Base-by-base conservation (phyloP, 2,888 invertebrate species). In the Ectropis crepuscularia region DNA sequence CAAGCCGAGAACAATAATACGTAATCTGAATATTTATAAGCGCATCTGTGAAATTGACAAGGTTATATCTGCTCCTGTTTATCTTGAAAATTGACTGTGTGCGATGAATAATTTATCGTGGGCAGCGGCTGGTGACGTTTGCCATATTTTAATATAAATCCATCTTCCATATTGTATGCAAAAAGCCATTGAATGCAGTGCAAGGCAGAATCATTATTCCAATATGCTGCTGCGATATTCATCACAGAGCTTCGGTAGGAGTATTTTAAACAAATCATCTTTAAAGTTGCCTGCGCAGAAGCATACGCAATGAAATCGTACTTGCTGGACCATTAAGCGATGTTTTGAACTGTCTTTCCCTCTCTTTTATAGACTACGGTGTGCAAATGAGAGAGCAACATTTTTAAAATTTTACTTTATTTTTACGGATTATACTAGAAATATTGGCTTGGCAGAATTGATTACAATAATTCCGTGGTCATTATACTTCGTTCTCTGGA, bases 141-240 rank as follows among this genome's bases (percentile, higher is more conserved):
- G 87, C 88, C 89, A 92, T 92, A 91, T 90, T 90, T 92, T 91
- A 92, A 91, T 92, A 92, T 90, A 91, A 91, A 92, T 90, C 90
- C 90, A 90, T 92, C 90, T 86, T 87, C 86, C 88, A 90, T 91
- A 92, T 92, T 92, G 92, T 92, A 92, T 92, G 92, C 92, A 92
- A 92, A 92, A 92, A 90, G 85, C 89, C 88, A 92, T 92, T 92
- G 91, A 92, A 92, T 89, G 86, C 92, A 83, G 89, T 89, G 88
- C 90, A 88, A 87, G 89, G 78, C 86, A 80, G 91, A 88, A 91
- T 92, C 91, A 91, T 92, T 92, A 92, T 92, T 90, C 90, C 87
- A 88, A 89, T 89, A 88, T 85, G 83, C 86, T 88, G 85, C 83
- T 82, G 87, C 82, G 92, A 92, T 92, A 91, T 92, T 89, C 91